Evolutionary conservation across 2,113 vertebrate genomes (phyloP).

Genomic region (Callithrix jacchus): DNA sequence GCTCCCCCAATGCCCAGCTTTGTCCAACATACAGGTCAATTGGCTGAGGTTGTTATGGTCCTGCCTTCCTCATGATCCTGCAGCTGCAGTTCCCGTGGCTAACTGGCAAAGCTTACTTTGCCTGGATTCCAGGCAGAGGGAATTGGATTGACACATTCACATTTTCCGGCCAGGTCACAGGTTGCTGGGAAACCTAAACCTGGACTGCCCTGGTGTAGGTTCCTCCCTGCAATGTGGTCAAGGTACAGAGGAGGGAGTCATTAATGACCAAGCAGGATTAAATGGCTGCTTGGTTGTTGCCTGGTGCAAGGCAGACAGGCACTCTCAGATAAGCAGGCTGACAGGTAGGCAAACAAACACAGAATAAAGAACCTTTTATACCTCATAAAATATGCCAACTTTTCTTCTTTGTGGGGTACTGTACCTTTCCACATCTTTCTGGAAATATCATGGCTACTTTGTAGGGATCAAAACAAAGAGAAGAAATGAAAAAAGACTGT

Average conservation of each 20-base stretch:
- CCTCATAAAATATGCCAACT: too few relatives aligned
- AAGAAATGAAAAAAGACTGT: not conserved
- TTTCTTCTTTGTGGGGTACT: not conserved
- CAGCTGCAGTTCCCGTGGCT: not conserved
- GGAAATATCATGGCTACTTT: not conserved
- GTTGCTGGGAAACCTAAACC: not conserved
- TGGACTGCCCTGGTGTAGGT: too few relatives aligned
- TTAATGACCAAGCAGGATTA: too few relatives aligned
- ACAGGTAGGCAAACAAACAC: not conserved
- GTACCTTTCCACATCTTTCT: not conserved
- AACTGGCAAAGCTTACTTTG: not conserved
- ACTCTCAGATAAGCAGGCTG: not conserved
- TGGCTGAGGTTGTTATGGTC: not conserved
- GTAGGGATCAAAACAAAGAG: not conserved
- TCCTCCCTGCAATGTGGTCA: not conserved
- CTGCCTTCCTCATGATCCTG: not conserved
- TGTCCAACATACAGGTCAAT: not conserved
- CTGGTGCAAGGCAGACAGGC: not conserved
- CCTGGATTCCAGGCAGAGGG: not conserved
- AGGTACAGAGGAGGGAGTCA: not conserved
- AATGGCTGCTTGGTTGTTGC: not conserved
- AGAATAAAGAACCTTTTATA: not conserved
- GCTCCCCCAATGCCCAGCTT: not conserved
- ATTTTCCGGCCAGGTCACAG: conserved; percentile 5
- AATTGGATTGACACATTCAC: not conserved